Evolutionary conservation across 1,140 invertebrate species (phyloP), one percentile per base, ranked within the genome.

Genomic region (Drosophila yakuba): DNA sequence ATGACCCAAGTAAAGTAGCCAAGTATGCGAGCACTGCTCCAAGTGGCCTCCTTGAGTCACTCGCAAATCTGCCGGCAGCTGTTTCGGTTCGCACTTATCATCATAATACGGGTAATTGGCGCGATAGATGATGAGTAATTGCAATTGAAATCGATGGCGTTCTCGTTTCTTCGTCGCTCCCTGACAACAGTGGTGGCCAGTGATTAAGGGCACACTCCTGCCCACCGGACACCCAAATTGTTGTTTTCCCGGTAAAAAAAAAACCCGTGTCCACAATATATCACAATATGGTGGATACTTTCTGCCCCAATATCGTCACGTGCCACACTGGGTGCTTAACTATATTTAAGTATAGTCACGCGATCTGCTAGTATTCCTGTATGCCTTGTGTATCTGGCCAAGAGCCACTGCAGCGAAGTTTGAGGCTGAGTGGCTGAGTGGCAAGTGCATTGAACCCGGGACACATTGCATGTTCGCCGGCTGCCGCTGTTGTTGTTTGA

Each of bases 121-220:
- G 67, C 67, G 68, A 36, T 57, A 69, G 63, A 71, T 69, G 62
- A 68, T 71, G 68, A 71, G 68, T 72, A 72, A 72, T 71, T 72
- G 52, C 68, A 48, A 41, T 48, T 41, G 66, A 41, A 71, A 57
- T 72, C 51, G 68, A 50, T 72, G 44, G 64, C 23, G 41, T 28
- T 47, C 20, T 45, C 14, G 17, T 14, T 48, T 38, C 35, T 32
- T 57, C 51, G 28, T 38, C 1, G 32, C 32, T 28, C 1, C 14
- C 44, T n/a, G 15, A n/a, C 51, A 67, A 67, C 68, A 71, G 68
- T 72, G 66, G 35, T 71, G 68, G 68, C 25, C 44, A 71, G 68
- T 71, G 44, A 72, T 71, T 72, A 71, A 48, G 66, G 66, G 52
- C 52, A 44, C 17, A 58, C 43, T 35, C 17, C 23, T 39, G 32